Percentiles rank a stretch among this genome's conserved stretches.
Evolutionary conservation across 2,888 invertebrate genomes (phyloP).

Genomic region (Asteroscopus sphinx): DNA sequence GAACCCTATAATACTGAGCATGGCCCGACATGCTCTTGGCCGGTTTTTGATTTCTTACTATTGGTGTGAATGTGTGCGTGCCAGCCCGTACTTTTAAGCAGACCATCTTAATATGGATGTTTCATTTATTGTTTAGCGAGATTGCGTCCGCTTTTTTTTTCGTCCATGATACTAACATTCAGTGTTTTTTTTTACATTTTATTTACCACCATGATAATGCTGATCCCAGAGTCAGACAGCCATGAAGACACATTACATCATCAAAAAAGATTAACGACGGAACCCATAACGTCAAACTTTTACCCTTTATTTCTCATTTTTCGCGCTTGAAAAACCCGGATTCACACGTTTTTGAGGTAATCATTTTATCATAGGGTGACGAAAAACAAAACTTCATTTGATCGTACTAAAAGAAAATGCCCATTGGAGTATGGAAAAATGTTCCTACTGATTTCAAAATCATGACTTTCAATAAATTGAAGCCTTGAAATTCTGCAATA

Average conservation of each 20-base stretch:
- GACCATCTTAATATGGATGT: too few relatives aligned
- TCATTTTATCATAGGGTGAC: neutral
- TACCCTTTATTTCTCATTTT: conserved; percentile 56
- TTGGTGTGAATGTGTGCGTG: too few relatives aligned
- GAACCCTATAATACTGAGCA: too few relatives aligned
- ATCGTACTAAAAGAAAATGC: conserved; percentile 6
- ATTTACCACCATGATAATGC: conserved; percentile 49
- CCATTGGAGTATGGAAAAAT: too few relatives aligned
- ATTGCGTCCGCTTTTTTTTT: too few relatives aligned
- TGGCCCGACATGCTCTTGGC: too few relatives aligned
- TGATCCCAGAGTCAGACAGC: conserved; percentile 49
- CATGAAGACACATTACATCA: conserved; percentile 60
- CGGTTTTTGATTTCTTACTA: too few relatives aligned
- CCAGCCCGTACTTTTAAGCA: too few relatives aligned
- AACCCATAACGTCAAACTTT: conserved; percentile 51
- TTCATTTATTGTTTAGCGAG: too few relatives aligned
- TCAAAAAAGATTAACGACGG: conserved; percentile 58
- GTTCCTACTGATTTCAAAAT: too few relatives aligned
- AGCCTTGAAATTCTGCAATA: too few relatives aligned
- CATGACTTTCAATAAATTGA: too few relatives aligned
- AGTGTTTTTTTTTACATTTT: conserved; percentile 31
- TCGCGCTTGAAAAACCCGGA: conserved; percentile 32
- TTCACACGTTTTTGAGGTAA: conserved; percentile 12
- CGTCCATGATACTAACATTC: neutral
- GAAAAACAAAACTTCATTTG: conserved; percentile 1